Evolutionary conservation across 2,888 invertebrate species (phyloP), one percentile per base, ranked within the genome.

Genomic region (Papilio demoleus): DNA sequence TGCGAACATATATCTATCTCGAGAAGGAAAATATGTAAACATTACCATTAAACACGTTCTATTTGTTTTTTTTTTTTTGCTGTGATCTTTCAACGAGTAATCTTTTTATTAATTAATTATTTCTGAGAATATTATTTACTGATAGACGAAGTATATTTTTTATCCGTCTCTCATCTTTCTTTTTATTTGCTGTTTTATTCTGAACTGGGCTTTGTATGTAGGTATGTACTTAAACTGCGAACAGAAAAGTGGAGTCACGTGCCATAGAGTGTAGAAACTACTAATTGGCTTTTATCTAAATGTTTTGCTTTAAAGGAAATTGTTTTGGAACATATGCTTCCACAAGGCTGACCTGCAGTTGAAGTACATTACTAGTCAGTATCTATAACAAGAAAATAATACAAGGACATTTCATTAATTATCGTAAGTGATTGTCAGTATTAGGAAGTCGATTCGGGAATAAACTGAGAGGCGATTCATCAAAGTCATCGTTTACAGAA

Each of bases 401-500:
- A 17, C 6, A 11, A 19, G 27, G 42, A 27, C n/a, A 9, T 27
- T 38, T 27, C 17, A 45, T n/a, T 42, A 61, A 40, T 12, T 22
- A 40, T 6, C 4, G 11, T 17, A 38, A 60, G 24, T 40, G 22
- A n/a, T 40, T 24, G 53, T 40, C n/a, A 17, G 27, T 56, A 50
- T 11, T 27, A 31, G n/a, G 53, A 27, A 56, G 19, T 19, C 0
- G 11, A 59, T 31, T 47, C 27, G 1, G 17, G 27, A 40, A 53
- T 58, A 58, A 58, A 62, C 61, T 53, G 34, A 5, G 31, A 24
- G 53, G 17, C 27, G 40, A 50, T 62, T 45, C 59, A 59, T 58
- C 63, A 38, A 63, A 17, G 64, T 65, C 50, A 45, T 60, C 47
- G 59, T 65, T 65, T 65, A 50, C 60, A 47, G 45, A 71, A 60